Base-by-base conservation (phyloP, 2,113 vertebrate species). In the Chionodraco myersi region DNA sequence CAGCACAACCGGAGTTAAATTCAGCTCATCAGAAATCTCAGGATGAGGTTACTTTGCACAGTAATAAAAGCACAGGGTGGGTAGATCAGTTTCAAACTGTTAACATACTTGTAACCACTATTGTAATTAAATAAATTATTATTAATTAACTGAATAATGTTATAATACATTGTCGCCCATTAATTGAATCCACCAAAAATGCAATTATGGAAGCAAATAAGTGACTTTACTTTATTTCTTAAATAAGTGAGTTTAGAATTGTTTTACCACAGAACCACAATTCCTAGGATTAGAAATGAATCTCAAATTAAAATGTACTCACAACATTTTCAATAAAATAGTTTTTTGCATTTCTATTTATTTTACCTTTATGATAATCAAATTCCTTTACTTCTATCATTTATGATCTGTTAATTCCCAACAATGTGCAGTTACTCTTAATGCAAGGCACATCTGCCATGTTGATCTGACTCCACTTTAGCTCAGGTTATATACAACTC, bases 21-120 rank as follows among this genome's bases (percentile, higher is more conserved):
- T 67, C 10, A 72, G 53, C 49, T 73, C 57, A n/a, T 52, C 23
- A 66, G 18, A 0, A 6, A 62, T 56, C 56, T 13, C 63, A n/a
- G 75, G 66, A n/a, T 52, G 10, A 51, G 8, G 10, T 48, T n/a
- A 64, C n/a, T 69, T 68, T 81, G 53, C 62, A 77, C 47, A 77
- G 65, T 34, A 60, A 67, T 62, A 62, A 72, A 74, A 61, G 56
- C 68, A 85, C 76, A 75, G 14, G 11, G 54, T 48, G 67, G 77
- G 71, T 81, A 62, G 83, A 57, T 72, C 15, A 36, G 21, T 57
- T 15, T 63, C 7, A 13, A 57, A 75, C 58, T 26, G 14, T 72
- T 66, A 15, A 67, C n/a, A 23, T 47, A 57, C 15, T 62, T 30
- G 2, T 45, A 36, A 61, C 36, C 16, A 41, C 3, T 45, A 47